These are phyloP conservation scores for Prunella himalayana DNA, from an alignment of 2,113 vertebrate species.

Conservation along the genomic window DNA sequence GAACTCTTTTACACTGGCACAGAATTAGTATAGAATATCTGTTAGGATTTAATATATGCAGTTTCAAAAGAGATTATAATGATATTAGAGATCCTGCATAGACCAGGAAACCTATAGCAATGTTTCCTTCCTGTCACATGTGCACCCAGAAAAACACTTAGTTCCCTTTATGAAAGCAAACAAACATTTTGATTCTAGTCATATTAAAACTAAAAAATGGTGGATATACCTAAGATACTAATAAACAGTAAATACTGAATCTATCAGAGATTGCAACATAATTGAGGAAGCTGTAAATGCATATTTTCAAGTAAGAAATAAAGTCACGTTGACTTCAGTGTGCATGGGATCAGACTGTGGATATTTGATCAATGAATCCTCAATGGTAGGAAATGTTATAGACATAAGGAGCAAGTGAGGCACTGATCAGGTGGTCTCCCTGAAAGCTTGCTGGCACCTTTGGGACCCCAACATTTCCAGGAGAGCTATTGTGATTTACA, in stretches of 20 bases:
- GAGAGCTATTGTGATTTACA: neutral
- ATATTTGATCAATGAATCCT: neutral
- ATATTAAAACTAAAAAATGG: neutral
- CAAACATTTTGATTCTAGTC: neutral
- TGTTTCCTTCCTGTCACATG: neutral
- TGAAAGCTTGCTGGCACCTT: neutral
- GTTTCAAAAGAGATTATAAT: neutral
- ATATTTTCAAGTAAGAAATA: neutral
- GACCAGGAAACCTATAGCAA: neutral
- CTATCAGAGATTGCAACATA: neutral
- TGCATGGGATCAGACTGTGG: neutral
- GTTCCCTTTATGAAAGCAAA: neutral
- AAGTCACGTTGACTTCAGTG: neutral
- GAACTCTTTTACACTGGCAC: neutral
- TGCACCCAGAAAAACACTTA: neutral
- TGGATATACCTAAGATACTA: neutral
- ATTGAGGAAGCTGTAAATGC: neutral
- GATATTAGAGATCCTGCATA: neutral
- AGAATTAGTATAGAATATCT: neutral
- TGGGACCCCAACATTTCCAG: neutral
- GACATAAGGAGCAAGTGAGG: neutral
- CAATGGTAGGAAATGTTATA: neutral
- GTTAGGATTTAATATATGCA: neutral
- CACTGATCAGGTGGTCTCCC: neutral
- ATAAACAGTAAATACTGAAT: neutral